Percentiles rank a stretch among this genome's conserved stretches.
Evolutionary conservation across 2,113 vertebrate genomes (phyloP).

Genomic region (Glaucomys volans): DNA sequence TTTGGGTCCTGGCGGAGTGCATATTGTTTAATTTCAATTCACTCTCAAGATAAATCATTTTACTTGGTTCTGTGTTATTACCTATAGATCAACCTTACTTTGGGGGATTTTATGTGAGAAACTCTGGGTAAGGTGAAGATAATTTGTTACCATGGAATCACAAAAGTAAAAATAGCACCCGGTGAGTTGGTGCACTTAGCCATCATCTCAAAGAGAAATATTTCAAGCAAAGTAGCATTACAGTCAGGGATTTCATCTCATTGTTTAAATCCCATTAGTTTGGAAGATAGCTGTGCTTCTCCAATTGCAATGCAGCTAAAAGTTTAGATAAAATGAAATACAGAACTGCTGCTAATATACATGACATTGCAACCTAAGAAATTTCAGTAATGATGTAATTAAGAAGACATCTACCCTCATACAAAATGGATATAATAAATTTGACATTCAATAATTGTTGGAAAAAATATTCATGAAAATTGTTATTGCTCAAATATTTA

Average conservation of each 20-base stretch:
- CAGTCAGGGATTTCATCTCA: constrained; percentile 47
- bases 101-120: constrained; percentile 1
- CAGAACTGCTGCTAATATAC: neutral
- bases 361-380: neutral
- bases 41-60: constrained; percentile 29
- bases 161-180: constrained; percentile 53
- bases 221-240: constrained; percentile 53
- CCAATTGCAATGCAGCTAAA: neutral
- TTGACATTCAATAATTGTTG: neutral
- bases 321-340: constrained; percentile 27
- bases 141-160: constrained; percentile 71
- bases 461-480: neutral
- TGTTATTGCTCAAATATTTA: neutral
- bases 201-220: constrained; percentile 46
- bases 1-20: neutral
- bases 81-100: constrained; percentile 31
- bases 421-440: neutral
- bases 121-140: constrained; percentile 3
- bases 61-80: constrained; percentile 1
- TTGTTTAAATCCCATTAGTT: constrained; percentile 60
- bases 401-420: neutral
- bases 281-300: constrained; percentile 1
- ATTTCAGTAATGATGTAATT: neutral
- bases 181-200: neutral
- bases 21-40: constrained; percentile 19